Evolutionary conservation across 2,113 vertebrate species (phyloP).

Genomic region (Boulengeromyrus knoepffleri): DNA sequence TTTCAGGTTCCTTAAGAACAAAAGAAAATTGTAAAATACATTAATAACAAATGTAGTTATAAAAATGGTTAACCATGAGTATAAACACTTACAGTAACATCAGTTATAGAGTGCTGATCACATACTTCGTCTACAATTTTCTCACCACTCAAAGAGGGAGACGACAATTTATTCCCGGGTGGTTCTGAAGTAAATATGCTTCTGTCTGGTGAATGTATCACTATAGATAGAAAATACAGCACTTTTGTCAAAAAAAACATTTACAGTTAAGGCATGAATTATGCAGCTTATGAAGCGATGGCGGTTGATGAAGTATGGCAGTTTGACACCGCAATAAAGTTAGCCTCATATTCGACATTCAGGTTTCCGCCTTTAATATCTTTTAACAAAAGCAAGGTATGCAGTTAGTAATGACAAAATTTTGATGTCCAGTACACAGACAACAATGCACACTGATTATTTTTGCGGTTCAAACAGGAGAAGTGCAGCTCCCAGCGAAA

Average conservation of each 20-base stretch:
- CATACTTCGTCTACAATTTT: neutral
- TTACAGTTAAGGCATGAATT: neutral
- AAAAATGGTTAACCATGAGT: neutral
- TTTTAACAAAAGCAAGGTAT: neutral
- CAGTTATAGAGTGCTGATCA: neutral
- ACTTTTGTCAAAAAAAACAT: neutral
- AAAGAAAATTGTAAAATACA: neutral
- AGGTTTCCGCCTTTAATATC: neutral
- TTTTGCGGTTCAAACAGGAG: neutral
- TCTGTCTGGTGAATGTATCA: neutral
- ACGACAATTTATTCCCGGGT: neutral
- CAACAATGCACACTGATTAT: neutral
- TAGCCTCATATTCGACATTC: neutral
- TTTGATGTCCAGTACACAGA: neutral
- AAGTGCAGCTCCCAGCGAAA: no score
- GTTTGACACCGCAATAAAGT: neutral
- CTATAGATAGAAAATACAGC: neutral
- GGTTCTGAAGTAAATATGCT: neutral
- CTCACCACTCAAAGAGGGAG: neutral
- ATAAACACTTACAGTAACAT: neutral
- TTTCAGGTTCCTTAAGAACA: neutral
- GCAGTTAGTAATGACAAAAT: neutral
- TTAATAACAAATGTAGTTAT: neutral
- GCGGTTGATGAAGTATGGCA: neutral
- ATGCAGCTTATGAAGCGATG: neutral